Evolutionary conservation across 2,113 vertebrate genomes (phyloP).

Genomic region (Okapia johnstoni): DNA sequence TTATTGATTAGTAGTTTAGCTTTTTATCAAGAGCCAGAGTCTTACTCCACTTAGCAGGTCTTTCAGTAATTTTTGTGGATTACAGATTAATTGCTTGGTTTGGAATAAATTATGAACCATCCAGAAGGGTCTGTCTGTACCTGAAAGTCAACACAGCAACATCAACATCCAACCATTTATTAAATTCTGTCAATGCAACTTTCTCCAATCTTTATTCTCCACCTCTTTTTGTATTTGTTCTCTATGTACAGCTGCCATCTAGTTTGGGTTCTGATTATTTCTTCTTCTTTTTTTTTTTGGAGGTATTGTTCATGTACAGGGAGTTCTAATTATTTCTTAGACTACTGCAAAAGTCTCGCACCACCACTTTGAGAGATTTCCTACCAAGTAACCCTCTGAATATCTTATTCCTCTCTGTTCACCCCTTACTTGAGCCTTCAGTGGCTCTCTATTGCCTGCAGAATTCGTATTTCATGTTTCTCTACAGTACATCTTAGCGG

Average conservation of each 20-base stretch:
- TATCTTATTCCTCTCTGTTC: background rate
- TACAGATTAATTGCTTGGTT: background rate
- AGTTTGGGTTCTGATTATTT: background rate
- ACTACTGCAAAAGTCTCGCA: background rate
- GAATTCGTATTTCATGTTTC: background rate
- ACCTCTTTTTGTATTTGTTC: background rate
- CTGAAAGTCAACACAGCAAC: background rate
- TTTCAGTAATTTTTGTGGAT: constrained; percentile 11
- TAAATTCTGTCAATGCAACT: background rate
- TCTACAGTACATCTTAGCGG: background rate
- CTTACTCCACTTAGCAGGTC: background rate
- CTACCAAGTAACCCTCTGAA: background rate
- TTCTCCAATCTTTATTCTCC: background rate
- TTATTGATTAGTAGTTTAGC: background rate
- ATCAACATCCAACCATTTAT: background rate
- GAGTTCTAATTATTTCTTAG: constrained; percentile 3
- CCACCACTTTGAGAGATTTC: background rate
- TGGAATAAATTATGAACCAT: background rate
- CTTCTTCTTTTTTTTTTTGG: background rate
- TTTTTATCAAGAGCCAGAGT: background rate
- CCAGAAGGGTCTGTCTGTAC: background rate
- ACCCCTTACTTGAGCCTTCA: background rate
- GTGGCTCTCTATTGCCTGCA: background rate
- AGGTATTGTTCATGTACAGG: background rate
- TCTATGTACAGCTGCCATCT: background rate